Evolutionary conservation across 2,797 vertebrate species (phyloP), one percentile per base, ranked within the genome.

Genomic region (Anableps anableps): DNA sequence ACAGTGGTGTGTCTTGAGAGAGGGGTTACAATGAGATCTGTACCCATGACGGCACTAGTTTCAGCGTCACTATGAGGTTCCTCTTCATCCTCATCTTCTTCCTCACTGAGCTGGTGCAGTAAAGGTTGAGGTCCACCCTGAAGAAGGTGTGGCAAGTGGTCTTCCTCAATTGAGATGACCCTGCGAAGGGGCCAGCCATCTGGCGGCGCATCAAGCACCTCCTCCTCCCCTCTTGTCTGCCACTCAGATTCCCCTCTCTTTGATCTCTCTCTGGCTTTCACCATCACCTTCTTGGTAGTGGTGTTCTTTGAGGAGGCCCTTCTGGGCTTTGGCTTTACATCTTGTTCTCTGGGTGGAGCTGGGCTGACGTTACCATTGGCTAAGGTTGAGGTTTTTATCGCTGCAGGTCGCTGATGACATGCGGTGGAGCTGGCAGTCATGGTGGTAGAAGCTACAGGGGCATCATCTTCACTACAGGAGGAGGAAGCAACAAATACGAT

Each of bases 131-230:
- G 80, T 19, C 94, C 88, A 11, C 88, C 94, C 0, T 96, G 96
- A 79, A 98, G 96, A 73, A 98, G 92, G 72, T 97, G 96, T 14
- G 97, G 97, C 16, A 98, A 92, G 84, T 95, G 98, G 89, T 99
- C 98, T 88, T 99, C 97, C 86, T 99, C 98, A 62, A 99, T 97
- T 80, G 98, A 99, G 92, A 99, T 98, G 90, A 99, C 96, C 77
- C 98, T 95, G 38, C 95, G 96, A 41, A 99, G 93, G 0, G 83
- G 92, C 51, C 75, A 94, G 1, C 89, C 93, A n/a, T 94, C 95
- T 0, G 76, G 91, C 1, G 95, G 93, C 0, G 80, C 72, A 10
- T 94, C 81, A 51, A 89, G 3, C 13, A 75, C 73, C 43, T 94
- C 94, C 53, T 86, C 91, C 1, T 5, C 88, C 16, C 72, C 26